Percentiles rank a stretch among this genome's conserved stretches.
phyloP scores from a whole-genome alignment of 2,888 invertebrate genomes.

The Itoplectis maculator region DNA sequence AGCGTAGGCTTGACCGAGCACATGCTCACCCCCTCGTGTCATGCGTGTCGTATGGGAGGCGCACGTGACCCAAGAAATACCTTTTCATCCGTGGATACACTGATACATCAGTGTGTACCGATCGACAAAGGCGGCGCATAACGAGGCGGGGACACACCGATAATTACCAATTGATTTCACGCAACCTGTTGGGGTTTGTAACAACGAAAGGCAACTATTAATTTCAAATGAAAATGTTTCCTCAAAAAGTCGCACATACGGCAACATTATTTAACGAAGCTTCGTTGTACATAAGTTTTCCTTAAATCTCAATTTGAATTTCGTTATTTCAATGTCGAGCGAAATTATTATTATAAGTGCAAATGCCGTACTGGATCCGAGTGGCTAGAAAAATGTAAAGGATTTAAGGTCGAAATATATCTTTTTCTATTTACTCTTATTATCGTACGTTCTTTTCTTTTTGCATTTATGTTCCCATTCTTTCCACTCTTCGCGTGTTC shows the following conservation, averaged over 20 bases:
- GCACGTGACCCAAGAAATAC: slow-evolving; percentile 54
- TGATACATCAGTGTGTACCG: slow-evolving; percentile 25
- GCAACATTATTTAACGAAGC: too few relatives aligned
- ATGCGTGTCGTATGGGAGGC: slow-evolving; percentile 47
- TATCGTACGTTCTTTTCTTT: not conserved
- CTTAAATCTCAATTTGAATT: not conserved
- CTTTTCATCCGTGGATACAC: slow-evolving; percentile 34
- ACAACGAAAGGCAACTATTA: slow-evolving; percentile 13
- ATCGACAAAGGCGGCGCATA: slow-evolving; percentile 23
- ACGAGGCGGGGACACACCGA: slow-evolving; percentile 28
- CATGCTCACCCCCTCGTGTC: slow-evolving; percentile 48
- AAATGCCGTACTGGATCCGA: not conserved
- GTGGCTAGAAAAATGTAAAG: not conserved
- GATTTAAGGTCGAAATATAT: not conserved
- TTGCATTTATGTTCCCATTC: slow-evolving; percentile 19
- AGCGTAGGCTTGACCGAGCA: slow-evolving; percentile 40
- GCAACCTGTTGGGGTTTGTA: slow-evolving; percentile 29
- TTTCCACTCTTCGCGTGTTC: slow-evolving; percentile 19
- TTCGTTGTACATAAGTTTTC: not conserved
- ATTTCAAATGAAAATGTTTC: not conserved
- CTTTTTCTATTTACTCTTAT: not conserved
- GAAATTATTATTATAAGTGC: not conserved
- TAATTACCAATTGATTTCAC: slow-evolving; percentile 70
- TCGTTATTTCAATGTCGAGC: not conserved
- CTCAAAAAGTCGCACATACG: too few relatives aligned